phyloP scores from a whole-genome alignment of 2,797 vertebrate species.

The Luscinia luscinia region DNA sequence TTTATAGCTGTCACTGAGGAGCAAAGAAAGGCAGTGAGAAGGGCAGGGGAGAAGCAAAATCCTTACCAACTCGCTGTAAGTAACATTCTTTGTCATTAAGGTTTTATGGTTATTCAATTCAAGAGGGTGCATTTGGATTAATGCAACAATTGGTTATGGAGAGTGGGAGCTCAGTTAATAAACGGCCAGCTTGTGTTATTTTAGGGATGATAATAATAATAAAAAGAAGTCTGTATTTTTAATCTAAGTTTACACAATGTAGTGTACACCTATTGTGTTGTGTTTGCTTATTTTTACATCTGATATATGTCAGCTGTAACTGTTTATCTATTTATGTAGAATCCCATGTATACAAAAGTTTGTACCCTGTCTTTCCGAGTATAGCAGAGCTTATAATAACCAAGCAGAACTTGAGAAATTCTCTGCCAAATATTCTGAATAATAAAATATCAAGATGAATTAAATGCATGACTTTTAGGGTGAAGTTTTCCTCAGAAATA shows the following conservation, averaged over 20 bases:
- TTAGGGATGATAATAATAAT: background rate
- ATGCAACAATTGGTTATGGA: background rate
- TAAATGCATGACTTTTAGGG: background rate
- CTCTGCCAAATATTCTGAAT: background rate
- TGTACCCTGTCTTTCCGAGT: background rate
- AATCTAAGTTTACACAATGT: background rate
- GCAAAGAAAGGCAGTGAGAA: constrained; percentile 23
- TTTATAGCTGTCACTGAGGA: constrained; percentile 71
- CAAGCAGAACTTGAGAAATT: background rate
- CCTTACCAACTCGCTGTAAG: constrained; percentile 68
- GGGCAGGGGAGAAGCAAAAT: background rate
- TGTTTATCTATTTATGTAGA: background rate
- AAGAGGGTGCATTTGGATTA: background rate
- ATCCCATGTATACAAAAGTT: background rate
- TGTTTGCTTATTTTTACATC: background rate
- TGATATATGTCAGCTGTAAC: background rate
- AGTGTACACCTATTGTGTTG: background rate
- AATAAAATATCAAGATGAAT: background rate
- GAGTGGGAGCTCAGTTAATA: background rate
- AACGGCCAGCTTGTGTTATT: background rate
- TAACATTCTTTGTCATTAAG: constrained; percentile 56
- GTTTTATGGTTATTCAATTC: constrained; percentile 1
- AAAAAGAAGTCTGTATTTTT: background rate
- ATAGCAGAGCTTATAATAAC: background rate
- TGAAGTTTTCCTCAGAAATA: background rate